phyloP scores from a whole-genome alignment of 2,113 vertebrate genomes.

The Forbesichthys agassizii region DNA sequence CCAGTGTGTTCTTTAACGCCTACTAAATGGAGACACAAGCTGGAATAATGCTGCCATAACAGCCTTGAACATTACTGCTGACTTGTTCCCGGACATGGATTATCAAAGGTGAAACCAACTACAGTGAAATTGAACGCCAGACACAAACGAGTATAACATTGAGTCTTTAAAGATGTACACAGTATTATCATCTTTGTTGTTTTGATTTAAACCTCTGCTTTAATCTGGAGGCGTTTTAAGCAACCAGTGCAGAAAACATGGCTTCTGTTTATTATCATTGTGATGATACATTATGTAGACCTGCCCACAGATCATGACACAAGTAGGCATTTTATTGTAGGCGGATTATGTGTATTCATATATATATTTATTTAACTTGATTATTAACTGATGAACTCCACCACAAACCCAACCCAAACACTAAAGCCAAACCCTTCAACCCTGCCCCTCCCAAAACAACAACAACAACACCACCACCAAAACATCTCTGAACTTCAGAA shows the following conservation, averaged over 20 bases:
- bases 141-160: background rate
- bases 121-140: background rate
- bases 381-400: constrained; percentile 9
- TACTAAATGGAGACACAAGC: constrained; percentile 12
- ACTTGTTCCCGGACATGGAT: background rate
- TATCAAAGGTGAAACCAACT: background rate
- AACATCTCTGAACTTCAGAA: constrained; percentile 24
- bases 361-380: constrained; percentile 43
- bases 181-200: constrained; percentile 10
- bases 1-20: background rate
- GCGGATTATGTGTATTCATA: constrained; percentile 43
- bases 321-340: constrained; percentile 12
- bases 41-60: background rate
- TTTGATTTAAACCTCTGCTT: constrained; percentile 16
- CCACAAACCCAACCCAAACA: constrained; percentile 8
- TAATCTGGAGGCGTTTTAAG: constrained; percentile 2
- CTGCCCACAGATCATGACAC: constrained; percentile 17
- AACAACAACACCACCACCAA: constrained; percentile 20
- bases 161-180: background rate
- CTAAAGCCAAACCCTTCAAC: background rate
- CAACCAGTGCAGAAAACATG: constrained; percentile 4
- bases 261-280: constrained; percentile 1
- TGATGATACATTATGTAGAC: constrained; percentile 27
- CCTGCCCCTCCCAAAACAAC: constrained; percentile 6
- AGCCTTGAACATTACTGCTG: constrained; percentile 4